phyloP scores from a whole-genome alignment of 2,797 vertebrate species.

The Glossophaga mutica region DNA sequence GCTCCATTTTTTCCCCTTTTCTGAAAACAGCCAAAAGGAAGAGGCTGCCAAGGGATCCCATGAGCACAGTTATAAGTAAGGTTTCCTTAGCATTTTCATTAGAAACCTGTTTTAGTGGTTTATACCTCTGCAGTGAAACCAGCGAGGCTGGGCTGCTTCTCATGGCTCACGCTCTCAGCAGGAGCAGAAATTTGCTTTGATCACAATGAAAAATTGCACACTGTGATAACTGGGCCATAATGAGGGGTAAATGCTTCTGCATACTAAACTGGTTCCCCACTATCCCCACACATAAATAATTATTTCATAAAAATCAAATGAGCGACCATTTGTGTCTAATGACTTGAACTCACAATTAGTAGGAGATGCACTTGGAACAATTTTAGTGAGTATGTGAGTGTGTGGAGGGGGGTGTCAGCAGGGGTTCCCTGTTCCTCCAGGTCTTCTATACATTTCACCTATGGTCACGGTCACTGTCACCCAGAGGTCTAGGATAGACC shows the following conservation, averaged over 20 bases:
- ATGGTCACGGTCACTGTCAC: no score
- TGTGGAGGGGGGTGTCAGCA: accelerated
- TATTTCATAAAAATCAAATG: neutral
- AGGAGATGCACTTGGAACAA: neutral
- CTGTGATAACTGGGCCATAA: neutral
- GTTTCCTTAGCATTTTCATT: constrained; percentile 77
- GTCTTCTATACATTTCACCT: neutral
- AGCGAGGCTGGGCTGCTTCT: neutral
- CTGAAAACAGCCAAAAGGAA: constrained; percentile 77
- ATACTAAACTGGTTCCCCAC: neutral
- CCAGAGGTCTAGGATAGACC: neutral
- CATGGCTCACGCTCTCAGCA: neutral
- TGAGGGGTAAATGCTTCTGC: neutral
- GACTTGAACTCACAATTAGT: neutral
- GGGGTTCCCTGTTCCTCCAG: neutral
- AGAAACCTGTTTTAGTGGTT: constrained; percentile 72
- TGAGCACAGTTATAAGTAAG: constrained; percentile 77
- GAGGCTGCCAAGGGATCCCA: constrained; percentile 68
- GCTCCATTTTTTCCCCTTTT: neutral
- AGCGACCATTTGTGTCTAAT: neutral
- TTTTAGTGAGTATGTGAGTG: neutral
- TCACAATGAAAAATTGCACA: neutral
- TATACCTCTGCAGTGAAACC: constrained; percentile 59
- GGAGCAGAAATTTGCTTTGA: neutral
- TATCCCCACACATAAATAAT: neutral